Evolutionary conservation across 2,113 vertebrate species (phyloP), one percentile per base, ranked within the genome.

Genomic region (Meleagris gallopavo): DNA sequence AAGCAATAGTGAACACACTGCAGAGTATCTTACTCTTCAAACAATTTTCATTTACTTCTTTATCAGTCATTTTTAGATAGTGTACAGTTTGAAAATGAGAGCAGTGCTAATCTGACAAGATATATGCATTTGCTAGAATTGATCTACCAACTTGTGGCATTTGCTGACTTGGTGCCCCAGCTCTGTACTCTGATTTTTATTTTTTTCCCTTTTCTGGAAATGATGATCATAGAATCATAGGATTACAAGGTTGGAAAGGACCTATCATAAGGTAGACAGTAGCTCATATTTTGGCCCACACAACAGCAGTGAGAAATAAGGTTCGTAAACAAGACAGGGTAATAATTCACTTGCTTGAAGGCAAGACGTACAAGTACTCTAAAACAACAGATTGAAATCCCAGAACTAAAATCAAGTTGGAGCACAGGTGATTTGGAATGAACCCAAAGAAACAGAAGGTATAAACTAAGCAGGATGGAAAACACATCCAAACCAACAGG

Each of bases 31-130:
- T 82, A 57, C 67, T 86, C 88, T 94, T 89, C 58, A 89, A 88
- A 20, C 61, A 67, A 89, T 92, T 85, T 89, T 85, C 90, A 70
- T 83, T 92, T 88, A 36, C 79, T 83, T 43, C n/a, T 89, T 96
- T 93, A 79, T 88, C 78, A 86, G 66, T 80, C 25, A 89, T 89
- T 95, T 96, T 93, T 92, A 74, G 50, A 45, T 54, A 40, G 13
- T 74, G 55, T 86, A 79, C 61, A 72, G 40, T 82, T 75, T 86
- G 79, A 94, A 79, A 83, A 9, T 22, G 55, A 90, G 75, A 94
- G 58, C 36, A 75, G 16, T 34, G 61, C 4, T 62, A 90, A 93
- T 91, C 55, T 89, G 70, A 86, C 50, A 83, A 86, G 71, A 66
- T 57, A 36, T 3, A 22, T 16, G 15, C 60, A 57, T 64, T 36